A percentile compares a stretch with the other conserved stretches of the same genome.
These are phyloP conservation scores for Dasyprocta punctata DNA, from an alignment of 2,113 vertebrate species.

Conservation along the genomic window DNA sequence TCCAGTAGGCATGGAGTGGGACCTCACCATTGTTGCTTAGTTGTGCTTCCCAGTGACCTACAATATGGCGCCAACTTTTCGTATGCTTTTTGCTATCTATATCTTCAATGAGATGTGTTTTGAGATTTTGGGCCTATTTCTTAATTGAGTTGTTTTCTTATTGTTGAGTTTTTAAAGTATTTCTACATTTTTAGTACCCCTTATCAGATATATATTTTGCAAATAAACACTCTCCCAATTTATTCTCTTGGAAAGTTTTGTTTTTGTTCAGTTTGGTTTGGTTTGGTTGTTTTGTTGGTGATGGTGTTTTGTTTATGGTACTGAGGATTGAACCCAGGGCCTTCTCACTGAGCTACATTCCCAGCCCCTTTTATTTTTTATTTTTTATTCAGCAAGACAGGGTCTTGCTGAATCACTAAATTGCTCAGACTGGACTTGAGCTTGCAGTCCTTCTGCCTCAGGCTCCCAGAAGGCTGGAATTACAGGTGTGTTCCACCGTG, in stretches of 20 bases:
- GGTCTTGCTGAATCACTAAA: background rate
- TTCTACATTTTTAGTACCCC: background rate
- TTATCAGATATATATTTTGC: background rate
- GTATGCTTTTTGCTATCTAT: background rate
- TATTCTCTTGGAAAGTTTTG: background rate
- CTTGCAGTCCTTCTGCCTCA: background rate
- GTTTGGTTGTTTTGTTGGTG: background rate
- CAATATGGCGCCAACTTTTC: background rate
- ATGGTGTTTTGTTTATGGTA: background rate
- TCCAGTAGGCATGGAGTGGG: background rate
- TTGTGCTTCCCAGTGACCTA: background rate
- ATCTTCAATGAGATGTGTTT: background rate
- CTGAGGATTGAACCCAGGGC: background rate
- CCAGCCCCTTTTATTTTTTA: background rate
- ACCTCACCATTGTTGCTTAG: background rate
- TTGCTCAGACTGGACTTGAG: background rate
- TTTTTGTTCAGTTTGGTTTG: background rate
- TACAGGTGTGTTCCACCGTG: background rate
- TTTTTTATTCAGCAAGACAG: background rate
- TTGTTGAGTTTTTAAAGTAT: background rate
- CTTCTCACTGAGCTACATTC: background rate
- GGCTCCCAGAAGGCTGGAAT: background rate
- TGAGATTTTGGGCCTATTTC: background rate
- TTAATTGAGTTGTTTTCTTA: background rate
- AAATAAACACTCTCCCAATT: background rate